Conservation (phyloP, 2,113 vertebrate genomes). For the Gymnarchus niloticus region DNA sequence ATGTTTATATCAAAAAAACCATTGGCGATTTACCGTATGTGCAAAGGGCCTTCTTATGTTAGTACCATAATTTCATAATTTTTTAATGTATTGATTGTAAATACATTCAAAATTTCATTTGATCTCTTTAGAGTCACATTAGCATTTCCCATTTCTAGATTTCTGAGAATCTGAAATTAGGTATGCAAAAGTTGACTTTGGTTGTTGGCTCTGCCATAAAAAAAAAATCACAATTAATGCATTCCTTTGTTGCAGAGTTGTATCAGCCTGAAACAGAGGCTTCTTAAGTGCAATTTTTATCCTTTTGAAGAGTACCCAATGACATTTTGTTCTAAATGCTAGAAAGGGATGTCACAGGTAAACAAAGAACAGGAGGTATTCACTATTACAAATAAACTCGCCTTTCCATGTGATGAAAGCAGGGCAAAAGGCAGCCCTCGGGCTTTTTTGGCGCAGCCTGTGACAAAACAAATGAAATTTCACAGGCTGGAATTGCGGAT, state of each 20-base stretch:
- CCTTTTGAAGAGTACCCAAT: conserved; percentile 23
- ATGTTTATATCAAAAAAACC: background rate
- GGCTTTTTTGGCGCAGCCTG: conserved; percentile 15
- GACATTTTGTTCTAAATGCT: conserved; percentile 26
- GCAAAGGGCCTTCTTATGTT: background rate
- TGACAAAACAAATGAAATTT: conserved; percentile 13
- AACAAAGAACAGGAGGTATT: conserved; percentile 17
- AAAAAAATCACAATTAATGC: background rate
- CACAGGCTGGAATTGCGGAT: conserved; percentile 24
- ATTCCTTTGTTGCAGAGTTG: conserved; percentile 3
- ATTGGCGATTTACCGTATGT: background rate
- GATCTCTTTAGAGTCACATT: background rate
- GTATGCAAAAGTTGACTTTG: conserved; percentile 6
- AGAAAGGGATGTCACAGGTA: conserved; percentile 10
- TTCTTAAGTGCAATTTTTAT: conserved; percentile 12
- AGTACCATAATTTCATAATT: background rate
- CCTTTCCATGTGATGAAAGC: background rate
- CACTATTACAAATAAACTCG: conserved; percentile 2
- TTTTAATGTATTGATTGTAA: background rate
- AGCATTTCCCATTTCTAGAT: background rate
- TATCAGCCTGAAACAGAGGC: background rate
- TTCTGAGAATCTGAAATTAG: background rate
- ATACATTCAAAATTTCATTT: background rate
- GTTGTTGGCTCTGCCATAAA: background rate
- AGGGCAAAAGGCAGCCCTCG: background rate